Base-by-base conservation (phyloP, 2,888 invertebrate species). In the Drosophila paramelanica region DNA sequence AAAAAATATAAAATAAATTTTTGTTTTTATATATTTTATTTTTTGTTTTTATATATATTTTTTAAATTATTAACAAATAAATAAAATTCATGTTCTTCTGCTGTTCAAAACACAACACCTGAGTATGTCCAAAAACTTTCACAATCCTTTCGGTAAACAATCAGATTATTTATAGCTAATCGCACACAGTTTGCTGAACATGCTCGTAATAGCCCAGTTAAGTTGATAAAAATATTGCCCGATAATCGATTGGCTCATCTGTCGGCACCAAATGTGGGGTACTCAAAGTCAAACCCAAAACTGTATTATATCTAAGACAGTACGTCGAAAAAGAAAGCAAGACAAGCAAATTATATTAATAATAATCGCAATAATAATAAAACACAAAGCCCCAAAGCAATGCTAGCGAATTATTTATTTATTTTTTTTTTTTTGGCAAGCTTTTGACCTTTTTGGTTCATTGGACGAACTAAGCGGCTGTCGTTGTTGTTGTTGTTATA, bases 371-470 rank as follows among this genome's bases (percentile, higher is more conserved):
- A 43, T 50, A 52, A 42, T 14, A 47, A 67, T 33, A 33, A 45
- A 17, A 25, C 38, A 53, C 14, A 36, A 51, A 36, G 13, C 36
- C 13, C 5, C 20, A 38, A 38, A 61, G 39, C 58, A 66, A 77
- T 45, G 45, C 59, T 55, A 69, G 52, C 59, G 43, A 83, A 84
- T 42, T n/a, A n/a, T n/a, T n/a, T n/a, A n/a, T n/a, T n/a, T n/a
- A n/a, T n/a, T n/a, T n/a, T 45, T 52, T 81, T 42, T 45, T 52
- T 68, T 73, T 75, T 75, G n/a, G 79, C 71, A 70, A 77, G 55
- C 56, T 68, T 73, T 86, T 87, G 81, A 89, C 84, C 81, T 82
- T 71, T 75, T 70, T 77, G 73, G 86, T 88, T 87, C 87, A 88
- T 77, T 88, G 88, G 86, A 89, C 89, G 59, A 45, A 36, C 42